Percentiles rank a stretch among this genome's conserved stretches.
Conservation (phyloP, 2,113 vertebrate genomes). For the Phylloscopus trochiloides region DNA sequence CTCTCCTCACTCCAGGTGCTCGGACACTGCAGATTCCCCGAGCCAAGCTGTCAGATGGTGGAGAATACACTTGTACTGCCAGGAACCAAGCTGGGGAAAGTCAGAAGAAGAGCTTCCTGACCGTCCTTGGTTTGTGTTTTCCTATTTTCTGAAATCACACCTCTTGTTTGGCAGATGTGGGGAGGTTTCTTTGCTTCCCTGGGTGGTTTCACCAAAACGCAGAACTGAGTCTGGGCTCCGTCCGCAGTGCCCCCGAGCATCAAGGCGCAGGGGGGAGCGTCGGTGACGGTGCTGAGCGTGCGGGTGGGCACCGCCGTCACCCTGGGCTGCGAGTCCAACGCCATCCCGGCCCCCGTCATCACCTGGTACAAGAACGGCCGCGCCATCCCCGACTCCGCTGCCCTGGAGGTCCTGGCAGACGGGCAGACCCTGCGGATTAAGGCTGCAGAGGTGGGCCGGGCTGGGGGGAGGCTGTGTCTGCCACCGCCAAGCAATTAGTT, state of each 20-base stretch:
- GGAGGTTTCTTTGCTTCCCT: neutral
- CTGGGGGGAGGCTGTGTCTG: neutral
- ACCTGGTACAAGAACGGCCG: slow-evolving; percentile 92
- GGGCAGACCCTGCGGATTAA: slow-evolving; percentile 84
- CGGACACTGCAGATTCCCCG: slow-evolving; percentile 88
- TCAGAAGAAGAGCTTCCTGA: slow-evolving; percentile 85
- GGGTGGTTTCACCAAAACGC: neutral
- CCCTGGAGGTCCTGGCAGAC: slow-evolving; percentile 70
- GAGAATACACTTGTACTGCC: slow-evolving; percentile 90
- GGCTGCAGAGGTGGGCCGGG: slow-evolving; percentile 82
- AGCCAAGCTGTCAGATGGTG: slow-evolving; percentile 86
- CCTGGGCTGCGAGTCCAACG: slow-evolving; percentile 88
- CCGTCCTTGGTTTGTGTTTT: slow-evolving; percentile 84
- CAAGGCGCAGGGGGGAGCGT: slow-evolving; percentile 79
- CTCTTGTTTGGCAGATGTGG: neutral
- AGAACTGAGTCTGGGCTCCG: neutral
- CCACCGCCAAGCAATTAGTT: neutral
- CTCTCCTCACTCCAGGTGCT: slow-evolving; percentile 76
- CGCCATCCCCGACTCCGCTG: slow-evolving; percentile 74
- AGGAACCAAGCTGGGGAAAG: slow-evolving; percentile 90
- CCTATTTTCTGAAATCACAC: neutral
- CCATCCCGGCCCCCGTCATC: slow-evolving; percentile 87
- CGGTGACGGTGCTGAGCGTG: slow-evolving; percentile 79
- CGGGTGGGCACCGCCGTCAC: slow-evolving; percentile 75
- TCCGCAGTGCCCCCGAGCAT: slow-evolving; percentile 90